These are phyloP conservation scores for Nephrotoma guestfalica DNA, from an alignment of 2,888 invertebrate species.

Conservation along the genomic window DNA sequence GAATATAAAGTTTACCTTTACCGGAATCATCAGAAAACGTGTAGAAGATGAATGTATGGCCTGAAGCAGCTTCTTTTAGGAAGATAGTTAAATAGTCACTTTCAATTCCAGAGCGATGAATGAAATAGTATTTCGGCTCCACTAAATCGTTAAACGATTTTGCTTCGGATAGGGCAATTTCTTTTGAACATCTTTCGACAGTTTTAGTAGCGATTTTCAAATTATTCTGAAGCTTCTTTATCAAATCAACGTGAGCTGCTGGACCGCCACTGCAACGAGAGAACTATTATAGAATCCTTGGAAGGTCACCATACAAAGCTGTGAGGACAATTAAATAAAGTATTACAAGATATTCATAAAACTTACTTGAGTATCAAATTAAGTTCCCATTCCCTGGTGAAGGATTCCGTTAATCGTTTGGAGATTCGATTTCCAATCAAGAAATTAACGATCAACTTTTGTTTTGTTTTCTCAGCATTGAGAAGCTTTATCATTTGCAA, in stretches of 20 bases:
- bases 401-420: constrained; percentile 42
- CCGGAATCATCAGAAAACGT: constrained; percentile 56
- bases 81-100: constrained; percentile 59
- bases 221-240: constrained; percentile 59
- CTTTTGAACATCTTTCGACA: constrained; percentile 47
- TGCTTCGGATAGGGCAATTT: constrained; percentile 54
- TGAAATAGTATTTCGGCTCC: constrained; percentile 40
- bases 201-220: constrained; percentile 48
- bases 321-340: neutral
- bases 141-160: constrained; percentile 37
- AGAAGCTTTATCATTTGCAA: constrained; percentile 52
- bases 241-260: constrained; percentile 50
- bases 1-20: constrained; percentile 36
- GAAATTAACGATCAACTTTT: constrained; percentile 49
- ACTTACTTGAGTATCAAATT: constrained; percentile 57
- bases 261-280: constrained; percentile 46
- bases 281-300: neutral
- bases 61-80: constrained; percentile 43
- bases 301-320: too few species aligned
- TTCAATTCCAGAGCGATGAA: constrained; percentile 54
- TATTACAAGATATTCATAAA: neutral
- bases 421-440: constrained; percentile 57
- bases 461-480: constrained; percentile 56
- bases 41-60: constrained; percentile 47
- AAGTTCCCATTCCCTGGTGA: constrained; percentile 51